A percentile compares a stretch with the other conserved stretches of the same genome.
Conservation (phyloP, 2,113 vertebrate genomes). For the Melanocharis versteri region DNA sequence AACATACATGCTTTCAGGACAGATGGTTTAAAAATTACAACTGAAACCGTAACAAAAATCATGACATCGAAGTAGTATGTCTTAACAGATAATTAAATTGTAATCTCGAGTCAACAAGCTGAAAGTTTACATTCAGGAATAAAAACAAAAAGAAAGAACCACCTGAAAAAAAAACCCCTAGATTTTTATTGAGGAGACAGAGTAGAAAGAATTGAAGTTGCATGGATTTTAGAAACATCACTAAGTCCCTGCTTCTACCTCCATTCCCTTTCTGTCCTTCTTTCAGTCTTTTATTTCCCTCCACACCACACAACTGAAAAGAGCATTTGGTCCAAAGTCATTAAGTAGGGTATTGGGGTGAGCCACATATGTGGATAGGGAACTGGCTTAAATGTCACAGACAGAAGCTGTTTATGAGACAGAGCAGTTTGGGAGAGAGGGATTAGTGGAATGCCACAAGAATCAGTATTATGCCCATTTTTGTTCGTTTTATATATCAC, state of each 20-base stretch:
- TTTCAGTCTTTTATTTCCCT: slow-evolving; percentile 46
- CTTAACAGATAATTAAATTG: background rate
- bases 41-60: background rate
- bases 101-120: background rate
- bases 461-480: slow-evolving; percentile 40
- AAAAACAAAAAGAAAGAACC: background rate
- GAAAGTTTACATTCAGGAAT: background rate
- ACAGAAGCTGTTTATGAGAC: slow-evolving; percentile 51
- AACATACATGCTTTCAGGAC: background rate
- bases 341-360: slow-evolving; percentile 42
- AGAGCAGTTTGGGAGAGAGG: slow-evolving; percentile 29
- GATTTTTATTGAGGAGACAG: background rate
- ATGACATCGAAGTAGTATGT: background rate
- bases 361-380: slow-evolving; percentile 36
- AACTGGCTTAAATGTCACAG: slow-evolving; percentile 60
- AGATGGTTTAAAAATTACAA: background rate
- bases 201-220: background rate
- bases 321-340: slow-evolving; percentile 48
- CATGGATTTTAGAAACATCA: slow-evolving; percentile 14
- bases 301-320: slow-evolving; percentile 24
- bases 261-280: background rate
- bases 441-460: slow-evolving; percentile 43
- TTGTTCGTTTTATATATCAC: slow-evolving; percentile 54
- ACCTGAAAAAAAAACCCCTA: background rate
- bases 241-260: background rate